Evolutionary conservation across 2,113 vertebrate species (phyloP).

Genomic region (Apteryx mantelli): DNA sequence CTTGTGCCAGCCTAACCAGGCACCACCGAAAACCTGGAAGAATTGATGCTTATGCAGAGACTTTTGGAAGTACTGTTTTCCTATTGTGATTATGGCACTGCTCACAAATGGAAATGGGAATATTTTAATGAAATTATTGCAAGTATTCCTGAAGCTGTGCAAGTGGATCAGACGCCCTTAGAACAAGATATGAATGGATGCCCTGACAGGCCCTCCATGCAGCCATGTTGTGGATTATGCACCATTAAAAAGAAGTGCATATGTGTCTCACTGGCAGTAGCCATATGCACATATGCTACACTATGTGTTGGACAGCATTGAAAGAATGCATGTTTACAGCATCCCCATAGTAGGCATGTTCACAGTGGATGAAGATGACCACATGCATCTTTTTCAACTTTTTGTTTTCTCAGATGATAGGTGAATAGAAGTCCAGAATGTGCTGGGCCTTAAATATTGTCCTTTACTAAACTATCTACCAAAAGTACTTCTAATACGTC

Average conservation of each 20-base stretch:
- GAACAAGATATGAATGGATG: accelerated
- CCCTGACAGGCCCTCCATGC: neutral
- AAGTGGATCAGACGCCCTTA: neutral
- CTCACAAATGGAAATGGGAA: neutral
- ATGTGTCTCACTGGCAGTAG: neutral
- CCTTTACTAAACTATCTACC: neutral
- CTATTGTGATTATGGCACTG: neutral
- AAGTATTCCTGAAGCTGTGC: neutral
- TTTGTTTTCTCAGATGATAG: neutral
- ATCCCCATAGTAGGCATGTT: neutral
- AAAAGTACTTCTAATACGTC: neutral
- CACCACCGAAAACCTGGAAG: neutral
- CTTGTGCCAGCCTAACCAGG: neutral
- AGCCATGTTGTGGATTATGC: neutral
- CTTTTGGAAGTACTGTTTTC: neutral
- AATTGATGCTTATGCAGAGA: neutral
- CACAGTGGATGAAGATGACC: neutral
- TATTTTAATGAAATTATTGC: neutral
- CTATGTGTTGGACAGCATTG: neutral
- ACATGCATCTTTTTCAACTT: neutral
- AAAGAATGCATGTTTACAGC: neutral
- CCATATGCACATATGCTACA: neutral
- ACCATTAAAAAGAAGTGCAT: neutral
- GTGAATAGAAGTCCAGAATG: neutral
- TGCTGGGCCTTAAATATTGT: neutral